Evolutionary conservation across 2,888 invertebrate species (phyloP).

Genomic region (Pseudococcus viburni): DNA sequence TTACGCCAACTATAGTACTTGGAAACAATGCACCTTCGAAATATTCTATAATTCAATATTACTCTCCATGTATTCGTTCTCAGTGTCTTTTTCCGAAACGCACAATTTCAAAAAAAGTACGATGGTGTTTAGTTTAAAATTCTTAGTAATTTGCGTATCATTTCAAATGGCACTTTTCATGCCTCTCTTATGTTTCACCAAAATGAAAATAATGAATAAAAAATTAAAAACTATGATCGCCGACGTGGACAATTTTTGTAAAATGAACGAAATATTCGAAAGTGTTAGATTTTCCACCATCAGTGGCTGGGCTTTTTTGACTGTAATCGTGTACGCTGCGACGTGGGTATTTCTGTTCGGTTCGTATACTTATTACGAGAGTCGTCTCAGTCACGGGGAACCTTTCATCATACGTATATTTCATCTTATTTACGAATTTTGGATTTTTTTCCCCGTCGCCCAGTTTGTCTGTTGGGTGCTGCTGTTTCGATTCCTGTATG

Average conservation of each 20-base stretch:
- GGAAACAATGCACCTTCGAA: background rate
- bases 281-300: background rate
- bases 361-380: background rate
- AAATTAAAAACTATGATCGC: background rate
- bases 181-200: background rate
- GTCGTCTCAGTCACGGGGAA: background rate
- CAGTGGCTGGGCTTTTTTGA: too few species aligned
- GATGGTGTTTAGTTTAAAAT: background rate
- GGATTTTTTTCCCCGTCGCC: background rate
- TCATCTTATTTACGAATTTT: constrained; percentile 3
- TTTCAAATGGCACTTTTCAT: background rate
- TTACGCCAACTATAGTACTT: background rate
- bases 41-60: background rate
- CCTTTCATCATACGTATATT: background rate
- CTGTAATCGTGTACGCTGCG: background rate
- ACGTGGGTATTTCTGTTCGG: background rate
- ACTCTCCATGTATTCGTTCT: background rate
- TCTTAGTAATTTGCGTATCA: background rate
- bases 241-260: background rate
- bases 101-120: background rate
- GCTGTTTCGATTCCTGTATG: constrained; percentile 10
- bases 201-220: constrained; percentile 10
- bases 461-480: background rate
- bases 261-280: background rate
- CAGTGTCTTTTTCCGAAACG: background rate